These are phyloP conservation scores for Saccostrea cuccullata DNA, from an alignment of 1,140 invertebrate genomes.

Conservation along the genomic window DNA sequence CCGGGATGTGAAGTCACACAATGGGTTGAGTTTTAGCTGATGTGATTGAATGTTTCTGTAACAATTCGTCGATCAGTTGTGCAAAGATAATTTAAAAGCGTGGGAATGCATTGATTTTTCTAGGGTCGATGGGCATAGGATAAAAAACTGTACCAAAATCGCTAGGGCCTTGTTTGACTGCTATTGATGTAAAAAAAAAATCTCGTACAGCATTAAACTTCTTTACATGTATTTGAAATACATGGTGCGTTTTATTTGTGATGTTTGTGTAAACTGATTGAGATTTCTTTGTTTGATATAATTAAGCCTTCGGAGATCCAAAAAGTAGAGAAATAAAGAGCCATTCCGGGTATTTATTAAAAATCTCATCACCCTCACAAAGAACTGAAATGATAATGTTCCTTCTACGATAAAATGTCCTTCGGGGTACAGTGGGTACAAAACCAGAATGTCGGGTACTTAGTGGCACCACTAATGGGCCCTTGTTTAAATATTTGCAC, in stretches of 20 bases:
- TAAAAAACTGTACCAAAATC: neutral
- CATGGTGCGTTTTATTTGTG: neutral
- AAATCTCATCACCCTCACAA: no score
- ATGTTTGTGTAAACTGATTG: neutral
- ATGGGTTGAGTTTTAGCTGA: neutral
- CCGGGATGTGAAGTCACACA: slow-evolving; percentile 7
- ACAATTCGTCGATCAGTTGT: slow-evolving; percentile 18
- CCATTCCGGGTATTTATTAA: no score
- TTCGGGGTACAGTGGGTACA: neutral
- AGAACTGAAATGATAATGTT: no score
- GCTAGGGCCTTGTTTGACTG: neutral
- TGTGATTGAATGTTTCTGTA: neutral
- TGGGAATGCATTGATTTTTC: slow-evolving; percentile 15
- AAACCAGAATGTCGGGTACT: neutral
- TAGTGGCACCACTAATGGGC: neutral
- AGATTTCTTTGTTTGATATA: no score
- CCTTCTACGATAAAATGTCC: no score
- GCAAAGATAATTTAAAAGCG: slow-evolving; percentile 18
- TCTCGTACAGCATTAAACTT: neutral
- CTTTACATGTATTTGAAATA: slow-evolving; percentile 15
- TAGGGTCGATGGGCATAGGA: neutral
- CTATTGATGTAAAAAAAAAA: neutral
- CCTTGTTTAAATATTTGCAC: slow-evolving; percentile 30
- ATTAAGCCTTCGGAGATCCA: no score
- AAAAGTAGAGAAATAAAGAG: no score